Conservation (phyloP, 2,113 vertebrate species). For the Larimichthys crocea region DNA sequence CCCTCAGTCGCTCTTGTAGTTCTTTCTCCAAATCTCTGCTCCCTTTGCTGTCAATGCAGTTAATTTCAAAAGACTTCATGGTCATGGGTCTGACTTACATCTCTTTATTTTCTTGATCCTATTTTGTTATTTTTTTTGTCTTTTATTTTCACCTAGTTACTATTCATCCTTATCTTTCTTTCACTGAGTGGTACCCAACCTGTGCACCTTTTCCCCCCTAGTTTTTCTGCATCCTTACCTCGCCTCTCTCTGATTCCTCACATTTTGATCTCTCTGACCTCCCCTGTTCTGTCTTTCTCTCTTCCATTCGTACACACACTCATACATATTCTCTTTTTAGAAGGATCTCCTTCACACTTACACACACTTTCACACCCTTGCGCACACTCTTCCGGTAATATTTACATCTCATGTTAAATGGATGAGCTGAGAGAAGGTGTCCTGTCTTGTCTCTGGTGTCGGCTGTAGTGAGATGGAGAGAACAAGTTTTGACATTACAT, state of each 20-base stretch:
- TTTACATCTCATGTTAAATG: slow-evolving; percentile 74
- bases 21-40: slow-evolving; percentile 18
- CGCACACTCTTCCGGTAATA: slow-evolving; percentile 26
- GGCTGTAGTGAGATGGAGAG: slow-evolving; percentile 18
- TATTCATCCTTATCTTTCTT: neutral
- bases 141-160: slow-evolving; percentile 1
- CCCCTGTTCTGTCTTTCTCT: neutral
- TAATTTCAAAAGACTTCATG: slow-evolving; percentile 50
- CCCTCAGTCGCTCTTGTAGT: slow-evolving; percentile 13
- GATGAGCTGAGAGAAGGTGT: slow-evolving; percentile 55
- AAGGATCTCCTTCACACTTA: slow-evolving; percentile 35
- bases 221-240: neutral
- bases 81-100: slow-evolving; percentile 11
- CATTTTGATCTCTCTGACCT: slow-evolving; percentile 32
- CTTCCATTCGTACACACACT: slow-evolving; percentile 19
- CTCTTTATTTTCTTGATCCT: slow-evolving; percentile 22
- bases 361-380: slow-evolving; percentile 3
- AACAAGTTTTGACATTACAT: slow-evolving; percentile 36
- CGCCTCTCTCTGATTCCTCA: neutral
- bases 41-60: slow-evolving; percentile 56
- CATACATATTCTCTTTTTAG: slow-evolving; percentile 40
- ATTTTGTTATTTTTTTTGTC: neutral
- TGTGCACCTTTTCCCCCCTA: neutral
- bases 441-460: slow-evolving; percentile 40
- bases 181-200: neutral